phyloP scores from a whole-genome alignment of 2,797 vertebrate species.

The Borostomias antarcticus region DNA sequence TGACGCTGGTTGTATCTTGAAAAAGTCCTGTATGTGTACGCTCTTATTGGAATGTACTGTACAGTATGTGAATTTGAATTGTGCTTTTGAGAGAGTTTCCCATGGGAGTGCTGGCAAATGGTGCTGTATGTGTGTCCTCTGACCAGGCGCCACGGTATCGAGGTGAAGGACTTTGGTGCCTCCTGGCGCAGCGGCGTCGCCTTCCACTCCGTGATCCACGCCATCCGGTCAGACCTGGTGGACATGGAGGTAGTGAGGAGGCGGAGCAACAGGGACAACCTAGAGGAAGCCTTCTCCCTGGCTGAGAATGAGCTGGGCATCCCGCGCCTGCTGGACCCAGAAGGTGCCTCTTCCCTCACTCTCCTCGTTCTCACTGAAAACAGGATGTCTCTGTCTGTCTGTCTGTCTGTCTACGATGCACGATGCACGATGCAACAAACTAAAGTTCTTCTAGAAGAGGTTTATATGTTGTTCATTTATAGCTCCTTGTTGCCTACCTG shows the following conservation, averaged over 20 bases:
- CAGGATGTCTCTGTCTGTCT: background rate
- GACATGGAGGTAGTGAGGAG: slow-evolving; percentile 86
- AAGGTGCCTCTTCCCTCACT: slow-evolving; percentile 77
- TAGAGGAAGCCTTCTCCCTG: slow-evolving; percentile 91
- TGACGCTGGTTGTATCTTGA: too few species aligned
- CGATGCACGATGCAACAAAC: background rate
- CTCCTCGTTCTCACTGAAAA: background rate
- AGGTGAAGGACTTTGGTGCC: slow-evolving; percentile 94
- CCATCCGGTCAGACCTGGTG: slow-evolving; percentile 93
- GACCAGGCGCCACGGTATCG: slow-evolving; percentile 85
- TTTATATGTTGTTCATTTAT: background rate
- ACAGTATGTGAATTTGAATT: background rate
- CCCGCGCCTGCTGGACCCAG: slow-evolving; percentile 94
- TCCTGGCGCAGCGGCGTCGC: slow-evolving; percentile 94
- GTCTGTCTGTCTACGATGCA: background rate
- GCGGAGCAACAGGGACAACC: slow-evolving; percentile 88
- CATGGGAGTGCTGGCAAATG: background rate
- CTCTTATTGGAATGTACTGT: background rate
- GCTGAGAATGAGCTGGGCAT: slow-evolving; percentile 95
- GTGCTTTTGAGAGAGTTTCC: background rate
- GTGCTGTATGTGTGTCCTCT: background rate
- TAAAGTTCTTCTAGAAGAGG: background rate
- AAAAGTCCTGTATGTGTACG: too few species aligned
- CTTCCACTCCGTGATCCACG: slow-evolving; percentile 91
- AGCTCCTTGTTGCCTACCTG: background rate